phyloP scores from a whole-genome alignment of 2,888 invertebrate species.

The Drosophila recens region DNA sequence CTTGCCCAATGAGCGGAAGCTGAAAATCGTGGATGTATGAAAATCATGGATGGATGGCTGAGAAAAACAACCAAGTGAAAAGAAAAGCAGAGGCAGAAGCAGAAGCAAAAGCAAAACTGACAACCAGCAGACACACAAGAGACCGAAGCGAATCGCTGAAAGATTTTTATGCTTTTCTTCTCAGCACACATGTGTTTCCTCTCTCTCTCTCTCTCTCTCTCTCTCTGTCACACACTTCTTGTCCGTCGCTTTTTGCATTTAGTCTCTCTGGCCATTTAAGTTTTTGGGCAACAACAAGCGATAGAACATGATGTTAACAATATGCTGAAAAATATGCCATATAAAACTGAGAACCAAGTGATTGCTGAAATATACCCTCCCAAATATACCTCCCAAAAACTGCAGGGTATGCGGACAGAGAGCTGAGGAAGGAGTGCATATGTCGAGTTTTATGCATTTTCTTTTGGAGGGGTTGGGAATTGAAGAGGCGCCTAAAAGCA shows the following conservation, averaged over 20 bases:
- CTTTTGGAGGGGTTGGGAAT: slow-evolving; percentile 13
- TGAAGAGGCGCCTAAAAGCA: slow-evolving; percentile 62
- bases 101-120: slow-evolving; percentile 20
- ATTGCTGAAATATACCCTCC: slow-evolving; percentile 12
- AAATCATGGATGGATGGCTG: slow-evolving; percentile 53
- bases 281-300: slow-evolving; percentile 22
- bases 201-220: neutral
- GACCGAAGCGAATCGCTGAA: slow-evolving; percentile 29
- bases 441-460: slow-evolving; percentile 61
- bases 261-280: slow-evolving; percentile 27
- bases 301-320: slow-evolving; percentile 33
- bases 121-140: slow-evolving; percentile 43
- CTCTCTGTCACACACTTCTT: neutral
- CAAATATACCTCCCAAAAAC: neutral
- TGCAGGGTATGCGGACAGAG: slow-evolving; percentile 9
- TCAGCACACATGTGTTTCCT: neutral
- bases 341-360: slow-evolving; percentile 12
- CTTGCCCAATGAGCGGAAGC: slow-evolving; percentile 61
- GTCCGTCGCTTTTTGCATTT: neutral
- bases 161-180: slow-evolving; percentile 21
- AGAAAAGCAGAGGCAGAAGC: neutral
- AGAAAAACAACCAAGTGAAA: slow-evolving; percentile 17
- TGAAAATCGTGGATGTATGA: slow-evolving; percentile 54
- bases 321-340: slow-evolving; percentile 11
- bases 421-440: slow-evolving; percentile 36